Evolutionary conservation across 1,140 invertebrate genomes (phyloP).

Genomic region (Chironomus striatipennis): DNA sequence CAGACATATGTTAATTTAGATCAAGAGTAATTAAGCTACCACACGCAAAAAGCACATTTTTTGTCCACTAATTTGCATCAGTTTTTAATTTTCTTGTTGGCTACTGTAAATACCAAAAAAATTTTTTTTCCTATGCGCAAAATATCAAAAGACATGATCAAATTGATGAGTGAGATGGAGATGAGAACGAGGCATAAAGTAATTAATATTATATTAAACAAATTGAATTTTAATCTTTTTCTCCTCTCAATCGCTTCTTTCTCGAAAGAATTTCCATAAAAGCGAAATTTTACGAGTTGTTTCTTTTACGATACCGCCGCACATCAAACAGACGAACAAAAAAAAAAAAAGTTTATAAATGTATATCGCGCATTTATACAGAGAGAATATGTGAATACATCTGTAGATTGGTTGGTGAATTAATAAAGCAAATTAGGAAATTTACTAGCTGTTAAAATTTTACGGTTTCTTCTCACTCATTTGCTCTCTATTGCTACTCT

Average conservation of each 20-base stretch:
- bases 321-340: not conserved
- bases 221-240: constrained; percentile 23
- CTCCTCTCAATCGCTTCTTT: not conserved
- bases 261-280: constrained; percentile 2
- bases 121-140: not conserved
- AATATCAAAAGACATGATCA: constrained; percentile 1
- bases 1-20: no score
- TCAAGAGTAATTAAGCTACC: no score
- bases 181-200: not conserved
- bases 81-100: no score
- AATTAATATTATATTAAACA: constrained; percentile 22
- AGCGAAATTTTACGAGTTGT: not conserved
- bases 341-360: no score
- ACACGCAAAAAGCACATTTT: no score
- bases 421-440: constrained; percentile 22
- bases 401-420: not conserved
- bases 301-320: constrained; percentile 15
- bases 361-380: not conserved
- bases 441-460: constrained; percentile 15
- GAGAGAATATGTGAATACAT: not conserved
- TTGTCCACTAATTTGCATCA: no score
- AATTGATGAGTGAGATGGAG: not conserved
- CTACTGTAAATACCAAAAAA: not conserved
- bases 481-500: not conserved
- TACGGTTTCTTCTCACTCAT: not conserved